Evolutionary conservation across 1,140 invertebrate species (phyloP), one percentile per base, ranked within the genome.

Genomic region (Lepidurus packardi): DNA sequence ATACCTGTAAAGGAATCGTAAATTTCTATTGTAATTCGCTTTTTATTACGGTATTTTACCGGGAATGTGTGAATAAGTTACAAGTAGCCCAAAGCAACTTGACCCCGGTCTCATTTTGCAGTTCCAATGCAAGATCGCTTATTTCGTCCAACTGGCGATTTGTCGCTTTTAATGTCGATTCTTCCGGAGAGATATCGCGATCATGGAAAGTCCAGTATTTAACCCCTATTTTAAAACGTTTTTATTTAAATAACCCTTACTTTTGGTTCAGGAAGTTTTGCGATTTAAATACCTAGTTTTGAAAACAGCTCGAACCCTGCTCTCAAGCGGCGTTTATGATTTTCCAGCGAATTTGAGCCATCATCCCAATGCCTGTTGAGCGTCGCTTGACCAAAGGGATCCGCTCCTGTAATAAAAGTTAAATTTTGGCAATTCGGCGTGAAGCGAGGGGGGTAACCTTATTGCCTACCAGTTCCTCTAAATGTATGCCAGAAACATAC

Each of bases 131-230:
- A 77, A 88, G 86, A 53, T 90, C 88, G 7, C 85, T 81, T 1
- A 90, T 86, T 77, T 90, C 88, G 76, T 91, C 90, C 82, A 88
- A 86, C 77, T 89, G 86, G 21, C 82, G 80, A 80, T 86, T 87
- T 25, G 84, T 86, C 80, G 90, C 89, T 5, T 88, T 88, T 79
- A 88, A 84, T 43, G 82, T 85, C 5, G 87, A 85, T 0, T 83
- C 83, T 73, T 84, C 82, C 0, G 88, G 88, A 7, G 87, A 84
- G 44, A 89, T 79, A 80, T 88, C 88, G 2, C 87, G 86, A 82
- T 90, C 90, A 82, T 88, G 90, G 73, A 88, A 90, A 0, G 88
- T 89, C 89, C 88, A 90, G 82, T 89, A 89, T 82, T 89, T 90
- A 1, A 90, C 80, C 44, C 88, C 87, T 81, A 73, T 11, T 34